Evolutionary conservation across 1,140 invertebrate genomes (phyloP).

Genomic region (Papilio polytes): DNA sequence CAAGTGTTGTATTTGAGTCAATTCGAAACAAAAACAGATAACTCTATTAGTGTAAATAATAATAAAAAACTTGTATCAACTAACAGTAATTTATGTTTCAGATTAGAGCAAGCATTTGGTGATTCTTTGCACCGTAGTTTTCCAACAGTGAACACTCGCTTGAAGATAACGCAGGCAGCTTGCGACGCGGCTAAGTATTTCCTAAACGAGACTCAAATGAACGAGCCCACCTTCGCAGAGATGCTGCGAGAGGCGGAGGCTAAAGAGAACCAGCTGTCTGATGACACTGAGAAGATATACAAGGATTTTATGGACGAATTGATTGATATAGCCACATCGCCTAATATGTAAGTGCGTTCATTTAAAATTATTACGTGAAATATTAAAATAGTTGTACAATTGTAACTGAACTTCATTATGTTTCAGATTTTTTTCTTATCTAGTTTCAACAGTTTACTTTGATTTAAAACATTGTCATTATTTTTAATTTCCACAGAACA

Average conservation of each 20-base stretch:
- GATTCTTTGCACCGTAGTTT: conserved; percentile 83
- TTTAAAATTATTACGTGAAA: conserved; percentile 41
- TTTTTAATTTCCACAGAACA: conserved; percentile 82
- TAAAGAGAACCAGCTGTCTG: conserved; percentile 71
- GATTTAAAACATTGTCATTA: too few species aligned
- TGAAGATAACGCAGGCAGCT: conserved; percentile 84
- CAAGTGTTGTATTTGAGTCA: too few species aligned
- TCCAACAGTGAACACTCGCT: conserved; percentile 85
- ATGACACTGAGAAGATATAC: conserved; percentile 85
- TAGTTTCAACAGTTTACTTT: too few species aligned
- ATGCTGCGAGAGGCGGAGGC: conserved; percentile 76
- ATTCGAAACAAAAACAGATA: not conserved
- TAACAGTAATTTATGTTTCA: conserved; percentile 50
- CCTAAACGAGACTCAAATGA: conserved; percentile 68
- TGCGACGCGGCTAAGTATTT: conserved; percentile 82
- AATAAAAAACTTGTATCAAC: not conserved
- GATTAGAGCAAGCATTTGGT: conserved; percentile 87
- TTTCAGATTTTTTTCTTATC: too few species aligned
- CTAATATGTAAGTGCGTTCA: conserved; percentile 86
- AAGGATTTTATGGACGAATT: conserved; percentile 86
- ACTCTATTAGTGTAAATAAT: not conserved
- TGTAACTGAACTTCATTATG: too few species aligned
- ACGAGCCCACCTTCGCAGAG: conserved; percentile 56
- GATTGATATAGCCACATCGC: conserved; percentile 86
- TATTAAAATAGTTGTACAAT: too few species aligned